Base-by-base conservation (phyloP, 2,113 vertebrate genomes). In the Ovis canadensis region DNA sequence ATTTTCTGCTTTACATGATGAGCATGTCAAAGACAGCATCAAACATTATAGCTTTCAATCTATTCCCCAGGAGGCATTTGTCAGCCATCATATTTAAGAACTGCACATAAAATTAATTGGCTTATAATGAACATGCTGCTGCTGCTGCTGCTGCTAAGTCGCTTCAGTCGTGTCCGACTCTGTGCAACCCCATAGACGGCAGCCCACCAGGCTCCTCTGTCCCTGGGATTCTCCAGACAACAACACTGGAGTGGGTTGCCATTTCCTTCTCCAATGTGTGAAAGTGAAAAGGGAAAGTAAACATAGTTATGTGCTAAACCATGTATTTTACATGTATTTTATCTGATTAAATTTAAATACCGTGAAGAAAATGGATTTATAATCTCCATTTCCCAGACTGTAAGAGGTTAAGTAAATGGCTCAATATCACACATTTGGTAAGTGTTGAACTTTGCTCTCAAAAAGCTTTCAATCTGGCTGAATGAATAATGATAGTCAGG, bases 391-490 rank as follows among this genome's bases (percentile, higher is more conserved):
- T 85, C 64, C 7, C 29, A 83, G 40, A 23, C 52, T 87, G 71
- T 78, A 91, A 87, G n/a, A 82, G 27, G 0, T 90, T 93, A 48
- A 71, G 50, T 62, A 92, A 97, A 4, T 71, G 94, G 25, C 16
- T 78, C 55, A 82, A 3, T 86, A 77, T 77, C 15, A 77, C 33
- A 84, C 43, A 86, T 83, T 94, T 93, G 48, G 77, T 43, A 81
- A 97, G 2, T 40, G 31, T 93, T 91, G 62, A 59, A 91, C 55
- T 97, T 93, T 88, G 16, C 48, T 92, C 31, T 96, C 36, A 90
- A 55, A 67, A 91, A 96, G 54, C 23, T 93, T 91, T 87, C 40
- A 40, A 4, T 96, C 40, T 85, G n/a, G 13, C 21, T 96, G 16
- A 86, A 59, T 64, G 82, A 91, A 91, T 67, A 93, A 27, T 3